These are phyloP conservation scores for Spinus pinus DNA, from an alignment of 2,797 vertebrate species.

Conservation along the genomic window DNA sequence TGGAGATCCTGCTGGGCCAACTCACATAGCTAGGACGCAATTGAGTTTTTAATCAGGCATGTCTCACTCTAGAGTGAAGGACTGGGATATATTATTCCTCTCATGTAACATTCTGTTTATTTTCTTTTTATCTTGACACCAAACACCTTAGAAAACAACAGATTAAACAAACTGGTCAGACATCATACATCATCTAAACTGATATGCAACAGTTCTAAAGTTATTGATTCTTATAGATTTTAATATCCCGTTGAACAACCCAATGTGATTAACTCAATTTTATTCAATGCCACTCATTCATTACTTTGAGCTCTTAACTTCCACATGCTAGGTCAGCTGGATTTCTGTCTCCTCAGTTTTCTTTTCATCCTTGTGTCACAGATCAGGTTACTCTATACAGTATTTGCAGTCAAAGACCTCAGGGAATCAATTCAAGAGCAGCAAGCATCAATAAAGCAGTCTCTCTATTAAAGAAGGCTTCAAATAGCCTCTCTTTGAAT, in stretches of 20 bases:
- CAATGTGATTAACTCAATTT: slow-evolving; percentile 12
- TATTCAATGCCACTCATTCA: background rate
- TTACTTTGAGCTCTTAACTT: background rate
- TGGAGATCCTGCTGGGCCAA: background rate
- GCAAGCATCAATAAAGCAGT: background rate
- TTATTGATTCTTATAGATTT: background rate
- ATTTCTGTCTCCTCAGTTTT: background rate
- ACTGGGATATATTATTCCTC: background rate
- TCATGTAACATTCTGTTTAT: background rate
- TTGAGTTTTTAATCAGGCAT: background rate
- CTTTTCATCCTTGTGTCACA: background rate
- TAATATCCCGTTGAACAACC: background rate
- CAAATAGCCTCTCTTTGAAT: background rate
- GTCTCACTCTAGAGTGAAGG: background rate
- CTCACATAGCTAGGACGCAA: background rate
- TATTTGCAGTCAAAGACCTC: background rate
- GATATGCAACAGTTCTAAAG: background rate
- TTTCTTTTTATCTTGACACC: background rate
- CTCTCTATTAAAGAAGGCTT: background rate
- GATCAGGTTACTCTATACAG: background rate
- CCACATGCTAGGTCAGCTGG: background rate
- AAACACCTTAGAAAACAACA: background rate
- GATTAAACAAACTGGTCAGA: background rate
- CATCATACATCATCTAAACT: background rate
- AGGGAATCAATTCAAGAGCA: background rate